Conservation (phyloP, 2,888 invertebrate species). For the Nephrocerus scutellatus region DNA sequence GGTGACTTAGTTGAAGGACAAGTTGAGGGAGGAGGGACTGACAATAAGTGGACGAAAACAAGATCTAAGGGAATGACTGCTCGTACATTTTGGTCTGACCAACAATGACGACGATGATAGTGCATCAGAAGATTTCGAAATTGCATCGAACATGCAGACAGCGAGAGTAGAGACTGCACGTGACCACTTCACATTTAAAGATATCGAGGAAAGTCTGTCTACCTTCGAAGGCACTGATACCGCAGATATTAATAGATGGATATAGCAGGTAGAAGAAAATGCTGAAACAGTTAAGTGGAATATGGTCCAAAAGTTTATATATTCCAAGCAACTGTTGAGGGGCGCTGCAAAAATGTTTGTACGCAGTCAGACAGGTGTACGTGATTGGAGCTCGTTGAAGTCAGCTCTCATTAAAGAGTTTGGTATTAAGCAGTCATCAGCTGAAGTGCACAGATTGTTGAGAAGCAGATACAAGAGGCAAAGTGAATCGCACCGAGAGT, state of each 20-base stretch:
- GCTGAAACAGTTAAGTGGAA: slow-evolving; percentile 6
- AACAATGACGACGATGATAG: neutral
- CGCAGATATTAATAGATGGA: neutral
- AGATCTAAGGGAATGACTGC: slow-evolving; percentile 2
- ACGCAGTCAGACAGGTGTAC: slow-evolving; percentile 1
- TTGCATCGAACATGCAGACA: too few species aligned
- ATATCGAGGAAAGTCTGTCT: neutral
- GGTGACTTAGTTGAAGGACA: too few species aligned
- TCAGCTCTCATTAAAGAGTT: slow-evolving; percentile 11
- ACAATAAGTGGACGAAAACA: too few species aligned
- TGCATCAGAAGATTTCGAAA: too few species aligned
- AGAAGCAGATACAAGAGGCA: slow-evolving; percentile 3
- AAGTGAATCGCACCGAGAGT: slow-evolving; percentile 2
- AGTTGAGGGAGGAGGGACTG: too few species aligned
- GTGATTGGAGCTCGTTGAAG: slow-evolving; percentile 15
- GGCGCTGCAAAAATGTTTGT: slow-evolving; percentile 7
- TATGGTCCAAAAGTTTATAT: slow-evolving; percentile 6
- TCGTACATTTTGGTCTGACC: slow-evolving; percentile 1
- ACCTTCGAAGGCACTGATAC: neutral
- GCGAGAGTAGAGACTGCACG: too few species aligned
- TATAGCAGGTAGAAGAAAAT: slow-evolving; percentile 3
- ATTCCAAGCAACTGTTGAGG: slow-evolving; percentile 5
- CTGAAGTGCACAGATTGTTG: slow-evolving; percentile 10
- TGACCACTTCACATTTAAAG: neutral
- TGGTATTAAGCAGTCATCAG: slow-evolving; percentile 7